Evolutionary conservation across 2,888 invertebrate genomes (phyloP), one percentile per base, ranked within the genome.

Genomic region (Lithophane leautieri): DNA sequence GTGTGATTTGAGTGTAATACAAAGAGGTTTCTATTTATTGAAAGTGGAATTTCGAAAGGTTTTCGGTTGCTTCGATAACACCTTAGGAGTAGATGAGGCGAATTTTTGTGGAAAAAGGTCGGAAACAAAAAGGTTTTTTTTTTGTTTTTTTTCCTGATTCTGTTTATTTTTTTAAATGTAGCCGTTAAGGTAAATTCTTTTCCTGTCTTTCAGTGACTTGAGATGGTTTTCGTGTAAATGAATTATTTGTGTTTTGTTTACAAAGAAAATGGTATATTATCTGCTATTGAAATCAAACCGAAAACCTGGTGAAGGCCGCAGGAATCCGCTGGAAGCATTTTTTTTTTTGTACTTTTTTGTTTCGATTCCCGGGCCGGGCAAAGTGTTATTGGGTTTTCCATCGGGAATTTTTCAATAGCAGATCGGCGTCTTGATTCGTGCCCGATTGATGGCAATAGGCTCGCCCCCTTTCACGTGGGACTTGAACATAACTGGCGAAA

Each of bases 1-100:
- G 87, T 83, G 88, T 82, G 85, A 87, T 87, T 86, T 70, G 76
- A 73, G 76, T 44, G 70, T 78, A 82, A 72, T 69, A 84, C 76
- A 86, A 85, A 83, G 83, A 73, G 67, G 63, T 52, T 42, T 66
- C 61, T 65, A 81, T 83, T 81, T 78, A 76, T 70, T 70, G 73
- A 61, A 58, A 81, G 65, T 52, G 65, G 54, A 72, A 83, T 71
- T 85, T 62, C 25, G n/a, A 58, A 76, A 79, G 70, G 73, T 65
- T 79, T 81, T 82, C 69, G 19, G 60, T 50, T 70, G 58, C 66
- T 73, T 75, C 63, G 60, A 78, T 75, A 75, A 68, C 77, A 71
- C 82, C 68, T 77, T 50, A 22, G 25, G 16, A 58, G 76, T 44
- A 47, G 70, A 70, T 72, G 76, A 63, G 25, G 61, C 66, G 76